phyloP scores from a whole-genome alignment of 2,113 vertebrate species.

The Riparia riparia region DNA sequence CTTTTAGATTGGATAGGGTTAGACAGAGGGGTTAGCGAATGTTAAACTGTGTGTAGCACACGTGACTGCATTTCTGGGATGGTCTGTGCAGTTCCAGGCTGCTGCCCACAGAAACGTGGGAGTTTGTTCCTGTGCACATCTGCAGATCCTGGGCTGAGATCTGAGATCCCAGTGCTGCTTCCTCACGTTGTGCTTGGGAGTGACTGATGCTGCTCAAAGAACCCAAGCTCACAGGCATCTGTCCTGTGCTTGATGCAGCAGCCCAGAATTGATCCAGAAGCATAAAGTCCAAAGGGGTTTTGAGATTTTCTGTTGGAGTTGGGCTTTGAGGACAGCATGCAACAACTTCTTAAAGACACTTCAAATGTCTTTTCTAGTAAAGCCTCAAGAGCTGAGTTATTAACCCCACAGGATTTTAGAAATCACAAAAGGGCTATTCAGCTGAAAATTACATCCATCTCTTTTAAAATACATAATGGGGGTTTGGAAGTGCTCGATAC shows the following conservation, averaged over 20 bases:
- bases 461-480: background rate
- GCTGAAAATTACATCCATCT: background rate
- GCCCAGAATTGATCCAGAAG: background rate
- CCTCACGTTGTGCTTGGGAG: fast-evolving
- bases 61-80: background rate
- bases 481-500: background rate
- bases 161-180: background rate
- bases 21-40: background rate
- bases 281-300: background rate
- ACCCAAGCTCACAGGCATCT: background rate
- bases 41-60: background rate
- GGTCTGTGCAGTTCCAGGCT: background rate
- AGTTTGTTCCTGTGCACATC: background rate
- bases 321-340: background rate
- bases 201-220: background rate
- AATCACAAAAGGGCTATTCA: background rate
- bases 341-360: background rate
- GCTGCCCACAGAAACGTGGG: fast-evolving
- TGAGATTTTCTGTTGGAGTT: background rate
- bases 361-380: background rate
- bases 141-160: background rate
- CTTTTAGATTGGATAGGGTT: background rate
- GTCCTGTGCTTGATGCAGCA: background rate
- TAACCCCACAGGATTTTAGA: background rate
- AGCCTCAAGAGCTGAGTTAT: background rate